Evolutionary conservation across 2,888 invertebrate genomes (phyloP).

Genomic region (Acrocera orbiculus): DNA sequence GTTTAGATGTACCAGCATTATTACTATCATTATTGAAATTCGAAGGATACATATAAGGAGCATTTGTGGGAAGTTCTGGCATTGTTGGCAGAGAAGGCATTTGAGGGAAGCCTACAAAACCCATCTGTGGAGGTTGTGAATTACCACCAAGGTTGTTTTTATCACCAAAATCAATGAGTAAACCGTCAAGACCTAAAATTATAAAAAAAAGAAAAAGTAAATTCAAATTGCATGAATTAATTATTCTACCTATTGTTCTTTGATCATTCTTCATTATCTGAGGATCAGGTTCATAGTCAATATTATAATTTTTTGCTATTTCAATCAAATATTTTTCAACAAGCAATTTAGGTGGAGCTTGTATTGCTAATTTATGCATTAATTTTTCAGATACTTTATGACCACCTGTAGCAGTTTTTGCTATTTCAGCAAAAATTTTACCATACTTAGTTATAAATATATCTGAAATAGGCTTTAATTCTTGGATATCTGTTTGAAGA

Average conservation of each 20-base stretch:
- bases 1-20: slow-evolving; percentile 29
- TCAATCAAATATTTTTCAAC: slow-evolving; percentile 88
- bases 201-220: not conserved
- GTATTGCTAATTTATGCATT: slow-evolving; percentile 81
- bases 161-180: slow-evolving; percentile 48
- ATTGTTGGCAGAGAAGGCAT: slow-evolving; percentile 34
- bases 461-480: slow-evolving; percentile 67
- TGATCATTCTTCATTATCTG: slow-evolving; percentile 65
- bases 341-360: slow-evolving; percentile 86
- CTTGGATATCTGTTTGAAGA: slow-evolving; percentile 67
- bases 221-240: slow-evolving; percentile 5
- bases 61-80: slow-evolving; percentile 34
- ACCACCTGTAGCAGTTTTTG: slow-evolving; percentile 75
- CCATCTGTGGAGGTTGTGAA: slow-evolving; percentile 50
- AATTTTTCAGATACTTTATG: slow-evolving; percentile 78
- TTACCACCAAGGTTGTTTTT: slow-evolving; percentile 49
- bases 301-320: slow-evolving; percentile 89
- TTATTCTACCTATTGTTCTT: slow-evolving; percentile 10
- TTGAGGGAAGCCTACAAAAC: no score
- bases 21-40: slow-evolving; percentile 24
- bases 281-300: slow-evolving; percentile 89
- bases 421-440: slow-evolving; percentile 77
- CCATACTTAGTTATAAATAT: slow-evolving; percentile 85
- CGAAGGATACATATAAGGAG: slow-evolving; percentile 47
- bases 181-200: slow-evolving; percentile 38